Conservation (phyloP, 2,888 invertebrate genomes). For the Rotaria macrura region DNA sequence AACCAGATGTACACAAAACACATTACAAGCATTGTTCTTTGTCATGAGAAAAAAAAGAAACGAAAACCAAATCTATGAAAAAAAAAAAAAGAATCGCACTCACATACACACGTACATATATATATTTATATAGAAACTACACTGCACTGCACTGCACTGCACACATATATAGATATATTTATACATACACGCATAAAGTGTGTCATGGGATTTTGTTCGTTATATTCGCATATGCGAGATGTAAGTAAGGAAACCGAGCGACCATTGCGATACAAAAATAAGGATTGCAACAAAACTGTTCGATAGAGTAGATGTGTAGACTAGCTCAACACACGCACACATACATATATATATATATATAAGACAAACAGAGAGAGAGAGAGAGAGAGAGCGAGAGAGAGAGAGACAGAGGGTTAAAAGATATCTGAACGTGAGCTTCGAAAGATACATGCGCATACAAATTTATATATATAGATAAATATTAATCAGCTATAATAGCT, state of each 20-base stretch:
- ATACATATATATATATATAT: background rate
- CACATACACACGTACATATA: background rate
- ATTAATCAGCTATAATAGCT: constrained; percentile 5
- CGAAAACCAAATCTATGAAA: background rate
- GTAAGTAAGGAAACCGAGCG: background rate
- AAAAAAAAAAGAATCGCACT: background rate
- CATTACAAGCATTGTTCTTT: background rate
- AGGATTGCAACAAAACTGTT: constrained; percentile 15
- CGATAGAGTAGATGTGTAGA: constrained; percentile 11
- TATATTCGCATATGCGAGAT: background rate
- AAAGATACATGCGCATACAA: constrained; percentile 1
- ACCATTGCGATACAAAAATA: constrained; percentile 10
- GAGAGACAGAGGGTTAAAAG: background rate
- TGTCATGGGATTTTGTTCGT: constrained; percentile 15
- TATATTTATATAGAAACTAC: background rate
- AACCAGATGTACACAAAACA: background rate
- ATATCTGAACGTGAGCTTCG: constrained; percentile 15
- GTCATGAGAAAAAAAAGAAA: background rate
- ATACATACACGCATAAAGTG: background rate
- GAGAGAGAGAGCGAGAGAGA: background rate
- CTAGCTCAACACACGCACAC: constrained; percentile 1
- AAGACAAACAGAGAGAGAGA: background rate
- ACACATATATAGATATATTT: background rate
- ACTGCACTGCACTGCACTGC: constrained; percentile 11
- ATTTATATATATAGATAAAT: background rate